A percentile compares a stretch with the other conserved stretches of the same genome.
These are phyloP conservation scores for Ondatra zibethicus DNA, from an alignment of 2,113 vertebrate species.

Conservation along the genomic window DNA sequence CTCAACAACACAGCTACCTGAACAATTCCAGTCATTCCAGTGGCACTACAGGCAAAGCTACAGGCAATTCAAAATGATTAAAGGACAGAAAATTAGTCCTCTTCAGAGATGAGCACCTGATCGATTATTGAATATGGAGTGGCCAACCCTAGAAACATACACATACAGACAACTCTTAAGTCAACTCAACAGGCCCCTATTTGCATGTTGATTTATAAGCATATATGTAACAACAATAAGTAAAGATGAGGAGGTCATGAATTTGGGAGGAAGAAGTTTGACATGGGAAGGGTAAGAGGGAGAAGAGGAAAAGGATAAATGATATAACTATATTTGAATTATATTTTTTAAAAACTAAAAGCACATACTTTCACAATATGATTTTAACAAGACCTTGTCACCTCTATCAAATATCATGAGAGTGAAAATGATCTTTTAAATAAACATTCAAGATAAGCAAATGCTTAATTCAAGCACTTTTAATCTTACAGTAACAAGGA, in stretches of 20 bases:
- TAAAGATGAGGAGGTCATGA: background rate
- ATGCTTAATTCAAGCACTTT: conserved; percentile 29
- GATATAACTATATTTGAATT: background rate
- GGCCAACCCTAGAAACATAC: background rate
- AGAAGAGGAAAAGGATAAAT: background rate
- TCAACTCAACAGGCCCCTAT: background rate
- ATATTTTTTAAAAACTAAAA: background rate
- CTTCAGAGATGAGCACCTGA: background rate
- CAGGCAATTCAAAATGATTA: background rate
- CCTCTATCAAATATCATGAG: background rate
- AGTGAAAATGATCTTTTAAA: conserved; percentile 26
- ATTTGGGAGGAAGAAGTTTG: background rate
- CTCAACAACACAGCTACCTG: background rate
- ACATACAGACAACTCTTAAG: background rate
- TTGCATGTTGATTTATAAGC: background rate
- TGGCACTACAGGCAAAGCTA: background rate
- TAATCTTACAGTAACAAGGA: background rate
- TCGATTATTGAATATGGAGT: background rate
- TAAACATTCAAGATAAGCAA: background rate
- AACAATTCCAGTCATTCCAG: background rate
- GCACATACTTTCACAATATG: background rate
- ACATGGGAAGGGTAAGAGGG: background rate
- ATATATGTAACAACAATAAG: background rate
- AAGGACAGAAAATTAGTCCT: background rate
- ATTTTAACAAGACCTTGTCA: background rate